Conservation (phyloP, 2,888 invertebrate species). For the Perithous albicinctus region DNA sequence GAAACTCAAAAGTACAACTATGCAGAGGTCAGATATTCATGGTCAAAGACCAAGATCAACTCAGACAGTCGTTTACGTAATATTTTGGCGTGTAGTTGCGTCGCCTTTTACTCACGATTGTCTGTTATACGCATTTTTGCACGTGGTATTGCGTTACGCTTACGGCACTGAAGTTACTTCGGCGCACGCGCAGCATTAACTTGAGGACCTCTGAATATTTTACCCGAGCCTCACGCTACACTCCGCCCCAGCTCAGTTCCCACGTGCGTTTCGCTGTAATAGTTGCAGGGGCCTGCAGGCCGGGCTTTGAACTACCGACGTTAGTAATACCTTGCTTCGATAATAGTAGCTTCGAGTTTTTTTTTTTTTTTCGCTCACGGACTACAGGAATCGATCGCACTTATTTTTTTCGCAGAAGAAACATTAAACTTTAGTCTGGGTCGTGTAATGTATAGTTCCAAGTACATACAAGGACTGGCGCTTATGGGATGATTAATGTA, state of each 20-base stretch:
- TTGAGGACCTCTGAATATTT: slow-evolving; percentile 3
- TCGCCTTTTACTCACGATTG: slow-evolving; percentile 4
- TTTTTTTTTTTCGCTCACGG: not conserved
- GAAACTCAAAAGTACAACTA: not conserved
- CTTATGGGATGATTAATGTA: not conserved
- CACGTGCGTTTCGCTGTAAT: slow-evolving; percentile 13
- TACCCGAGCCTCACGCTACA: not conserved
- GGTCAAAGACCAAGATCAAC: slow-evolving; percentile 27
- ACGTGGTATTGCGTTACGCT: not conserved
- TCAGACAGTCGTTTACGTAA: slow-evolving; percentile 22
- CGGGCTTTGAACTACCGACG: slow-evolving; percentile 17
- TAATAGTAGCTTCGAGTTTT: not conserved
- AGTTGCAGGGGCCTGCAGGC: not conserved
- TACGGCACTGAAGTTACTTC: slow-evolving; percentile 12
- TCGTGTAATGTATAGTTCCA: not conserved
- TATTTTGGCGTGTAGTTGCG: slow-evolving; percentile 30
- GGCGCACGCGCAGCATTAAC: slow-evolving; percentile 17
- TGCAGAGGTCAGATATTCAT: slow-evolving; percentile 23
- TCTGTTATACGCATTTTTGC: not conserved
- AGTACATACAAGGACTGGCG: not conserved
- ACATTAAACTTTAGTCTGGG: slow-evolving; percentile 15
- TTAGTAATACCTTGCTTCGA: not conserved
- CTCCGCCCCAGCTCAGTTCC: slow-evolving; percentile 1
- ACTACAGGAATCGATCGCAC: not conserved
- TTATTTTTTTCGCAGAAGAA: not conserved